Base-by-base conservation (phyloP, 2,888 invertebrate species). In the Diachrysia chrysitis region DNA sequence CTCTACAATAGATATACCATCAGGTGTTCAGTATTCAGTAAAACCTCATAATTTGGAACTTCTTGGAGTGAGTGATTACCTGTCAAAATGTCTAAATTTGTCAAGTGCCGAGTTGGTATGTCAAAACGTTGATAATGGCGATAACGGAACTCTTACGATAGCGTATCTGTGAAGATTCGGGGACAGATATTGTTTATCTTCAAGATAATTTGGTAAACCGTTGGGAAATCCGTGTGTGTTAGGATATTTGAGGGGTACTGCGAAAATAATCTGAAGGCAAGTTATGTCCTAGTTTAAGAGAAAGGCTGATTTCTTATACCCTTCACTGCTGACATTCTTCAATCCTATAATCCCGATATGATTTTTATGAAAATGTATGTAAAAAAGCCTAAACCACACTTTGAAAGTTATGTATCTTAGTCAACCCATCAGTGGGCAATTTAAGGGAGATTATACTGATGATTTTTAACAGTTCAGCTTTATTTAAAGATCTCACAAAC, bases 81-180 rank as follows among this genome's bases (percentile, higher is more conserved):
- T 92, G 92, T 92, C 92, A 90, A 86, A 83, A 59, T 83, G 86
- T 86, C 83, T 79, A 83, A 83, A 78, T 84, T 85, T 72, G 83
- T 89, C 89, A 89, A 78, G 78, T 83, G 87, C 87, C 87, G 87
- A 84, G 89, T 90, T 92, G 92, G 85, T 73, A 65, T 87, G 89
- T 90, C 91, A 89, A 85, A 87, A 81, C 80, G 82, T 73, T 86
- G 89, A 85, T 83, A 92, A 90, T 25, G 25, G 46, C 66, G 83
- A 81, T 85, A 85, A 68, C 48, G 58, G 54, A 56, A 53, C 64
- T 63, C 66, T 25, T 58, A 29, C 58, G 81, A 82, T 81, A 82
- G 29, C 54, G 19, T 79, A 82, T 81, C 83, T 83, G 76, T 16
- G 37, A 69, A 80, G 79, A 83, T 83, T 82, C 58, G 75, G 78